phyloP scores from a whole-genome alignment of 1,140 invertebrate genomes.

The Zaprionus camerounensis region DNA sequence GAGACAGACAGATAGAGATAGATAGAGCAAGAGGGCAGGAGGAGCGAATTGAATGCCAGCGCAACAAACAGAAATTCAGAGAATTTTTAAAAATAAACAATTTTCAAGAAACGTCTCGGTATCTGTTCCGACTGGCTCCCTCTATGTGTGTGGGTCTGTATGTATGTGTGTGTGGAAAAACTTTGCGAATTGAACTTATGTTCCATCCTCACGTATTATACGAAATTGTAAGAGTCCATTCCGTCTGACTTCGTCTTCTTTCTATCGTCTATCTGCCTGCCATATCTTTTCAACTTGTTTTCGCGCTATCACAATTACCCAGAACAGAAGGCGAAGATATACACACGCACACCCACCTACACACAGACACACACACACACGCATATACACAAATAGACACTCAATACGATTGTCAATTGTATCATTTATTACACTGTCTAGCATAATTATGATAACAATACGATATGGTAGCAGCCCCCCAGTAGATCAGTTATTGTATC shows the following conservation, averaged over 20 bases:
- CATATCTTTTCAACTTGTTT: conserved; percentile 15
- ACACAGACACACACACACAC: not conserved
- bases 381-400: not conserved
- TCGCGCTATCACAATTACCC: conserved; percentile 26
- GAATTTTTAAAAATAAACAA: conserved; percentile 79
- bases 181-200: conserved; percentile 23
- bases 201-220: conserved; percentile 3
- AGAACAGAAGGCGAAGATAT: conserved; percentile 18
- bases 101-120: conserved; percentile 60
- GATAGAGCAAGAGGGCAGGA: conserved; percentile 6
- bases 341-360: conserved; percentile 9
- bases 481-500: not conserved
- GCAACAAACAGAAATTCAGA: conserved; percentile 30
- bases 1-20: not conserved
- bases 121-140: conserved; percentile 1
- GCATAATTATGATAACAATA: conserved; percentile 5
- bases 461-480: not conserved
- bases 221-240: not conserved
- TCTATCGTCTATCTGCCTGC: conserved; percentile 4
- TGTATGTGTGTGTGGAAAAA: conserved; percentile 15
- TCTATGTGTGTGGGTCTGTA: conserved; percentile 4
- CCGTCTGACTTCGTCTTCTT: conserved; percentile 1
- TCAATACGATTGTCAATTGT: not conserved
- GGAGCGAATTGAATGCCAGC: conserved; percentile 25
- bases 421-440: conserved; percentile 1